phyloP scores from a whole-genome alignment of 2,113 vertebrate genomes.

The Butorides virescens region DNA sequence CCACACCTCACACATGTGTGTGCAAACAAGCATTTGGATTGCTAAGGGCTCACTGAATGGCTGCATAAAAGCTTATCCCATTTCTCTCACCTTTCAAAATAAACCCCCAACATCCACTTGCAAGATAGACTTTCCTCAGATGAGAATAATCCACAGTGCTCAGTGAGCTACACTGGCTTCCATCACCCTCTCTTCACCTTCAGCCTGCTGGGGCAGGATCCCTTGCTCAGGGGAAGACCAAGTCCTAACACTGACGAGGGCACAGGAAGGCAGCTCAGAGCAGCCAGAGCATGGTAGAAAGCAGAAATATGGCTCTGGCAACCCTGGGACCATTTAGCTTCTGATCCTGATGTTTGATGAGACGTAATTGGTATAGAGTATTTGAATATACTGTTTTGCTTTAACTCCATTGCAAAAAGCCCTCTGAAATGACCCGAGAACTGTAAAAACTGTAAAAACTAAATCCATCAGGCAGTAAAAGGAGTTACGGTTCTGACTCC shows the following conservation, averaged over 20 bases:
- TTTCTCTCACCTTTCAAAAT: background rate
- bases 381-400: background rate
- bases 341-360: background rate
- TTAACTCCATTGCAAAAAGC: background rate
- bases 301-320: background rate
- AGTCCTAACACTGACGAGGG: rapidly evolving
- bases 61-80: background rate
- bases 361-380: background rate
- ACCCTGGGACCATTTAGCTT: background rate
- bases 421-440: background rate
- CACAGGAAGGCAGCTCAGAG: background rate
- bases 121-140: background rate
- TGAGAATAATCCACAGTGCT: background rate
- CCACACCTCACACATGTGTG: rapidly evolving
- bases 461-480: background rate
- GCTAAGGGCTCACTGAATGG: background rate
- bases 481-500: background rate
- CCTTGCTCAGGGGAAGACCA: background rate
- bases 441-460: background rate
- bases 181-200: background rate
- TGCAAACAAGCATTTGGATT: background rate
- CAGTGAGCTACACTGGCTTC: background rate
- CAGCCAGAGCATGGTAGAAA: background rate
- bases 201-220: background rate
- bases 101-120: background rate